A percentile compares a stretch with the other conserved stretches of the same genome.
Conservation (phyloP, 2,888 invertebrate species). For the Metalampra italica region DNA sequence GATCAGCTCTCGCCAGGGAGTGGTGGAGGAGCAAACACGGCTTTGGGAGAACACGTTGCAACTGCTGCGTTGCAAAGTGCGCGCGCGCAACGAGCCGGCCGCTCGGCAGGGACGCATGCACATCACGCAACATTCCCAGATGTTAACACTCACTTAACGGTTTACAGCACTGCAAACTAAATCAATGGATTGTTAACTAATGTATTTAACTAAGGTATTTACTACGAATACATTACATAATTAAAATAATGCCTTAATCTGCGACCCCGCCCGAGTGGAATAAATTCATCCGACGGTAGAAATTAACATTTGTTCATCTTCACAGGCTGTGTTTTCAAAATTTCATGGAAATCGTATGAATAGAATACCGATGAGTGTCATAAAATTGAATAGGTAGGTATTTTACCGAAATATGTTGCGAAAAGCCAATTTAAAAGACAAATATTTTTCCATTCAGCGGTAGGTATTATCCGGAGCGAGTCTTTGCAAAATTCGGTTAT, state of each 20-base stretch:
- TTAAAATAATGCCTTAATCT: too few species aligned
- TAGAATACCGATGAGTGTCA: slow-evolving; percentile 5
- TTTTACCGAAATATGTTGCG: not conserved
- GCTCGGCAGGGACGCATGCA: slow-evolving; percentile 77
- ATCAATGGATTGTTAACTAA: too few species aligned
- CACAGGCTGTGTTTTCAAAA: too few species aligned
- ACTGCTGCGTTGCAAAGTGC: slow-evolving; percentile 76
- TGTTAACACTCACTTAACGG: slow-evolving; percentile 74
- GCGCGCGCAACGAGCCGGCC: slow-evolving; percentile 69
- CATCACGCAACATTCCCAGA: slow-evolving; percentile 80
- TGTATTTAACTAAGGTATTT: too few species aligned
- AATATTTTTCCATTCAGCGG: slow-evolving; percentile 17
- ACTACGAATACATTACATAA: too few species aligned
- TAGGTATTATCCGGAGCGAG: not conserved
- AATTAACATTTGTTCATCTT: too few species aligned
- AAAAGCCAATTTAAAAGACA: slow-evolving; percentile 22
- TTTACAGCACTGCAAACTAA: not conserved
- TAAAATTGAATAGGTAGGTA: slow-evolving; percentile 18
- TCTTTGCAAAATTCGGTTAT: not conserved
- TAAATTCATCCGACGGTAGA: too few species aligned
- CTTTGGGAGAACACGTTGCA: slow-evolving; percentile 65
- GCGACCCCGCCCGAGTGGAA: too few species aligned
- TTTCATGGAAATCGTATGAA: too few species aligned
- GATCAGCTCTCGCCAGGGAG: slow-evolving; percentile 66
- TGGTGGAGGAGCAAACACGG: slow-evolving; percentile 66